Evolutionary conservation across 2,113 vertebrate genomes (phyloP).

Genomic region (Notarius quadriscutis): DNA sequence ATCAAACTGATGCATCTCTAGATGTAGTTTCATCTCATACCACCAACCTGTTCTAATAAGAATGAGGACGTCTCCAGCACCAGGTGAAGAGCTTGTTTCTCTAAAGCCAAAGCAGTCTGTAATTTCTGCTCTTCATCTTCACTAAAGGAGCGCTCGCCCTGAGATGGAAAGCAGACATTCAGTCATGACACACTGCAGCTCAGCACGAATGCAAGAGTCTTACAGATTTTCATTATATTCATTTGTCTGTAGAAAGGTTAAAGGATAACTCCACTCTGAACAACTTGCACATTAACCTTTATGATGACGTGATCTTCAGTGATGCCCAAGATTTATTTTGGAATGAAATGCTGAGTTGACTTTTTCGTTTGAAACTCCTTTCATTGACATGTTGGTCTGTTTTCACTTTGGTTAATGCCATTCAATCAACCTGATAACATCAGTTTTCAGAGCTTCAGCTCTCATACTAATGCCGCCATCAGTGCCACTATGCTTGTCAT

Average conservation of each 20-base stretch:
- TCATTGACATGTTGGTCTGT: not conserved
- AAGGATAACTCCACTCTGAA: not conserved
- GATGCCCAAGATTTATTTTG: not conserved
- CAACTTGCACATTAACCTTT: not conserved
- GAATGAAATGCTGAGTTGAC: no score
- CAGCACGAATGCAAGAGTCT: not conserved
- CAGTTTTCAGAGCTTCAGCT: not conserved
- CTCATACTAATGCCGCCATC: not conserved
- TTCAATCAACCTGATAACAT: not conserved
- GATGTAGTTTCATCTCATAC: not conserved
- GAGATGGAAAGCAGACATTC: conserved; percentile 22
- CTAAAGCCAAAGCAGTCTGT: conserved; percentile 83
- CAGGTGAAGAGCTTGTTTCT: conserved; percentile 85
- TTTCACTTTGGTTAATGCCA: not conserved
- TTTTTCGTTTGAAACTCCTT: not conserved
- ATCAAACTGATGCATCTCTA: not conserved
- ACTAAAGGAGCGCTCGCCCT: conserved; percentile 89
- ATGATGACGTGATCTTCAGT: not conserved
- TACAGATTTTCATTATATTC: not conserved
- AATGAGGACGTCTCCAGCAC: conserved; percentile 79
- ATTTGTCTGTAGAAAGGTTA: not conserved
- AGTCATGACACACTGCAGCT: not conserved
- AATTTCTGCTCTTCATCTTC: conserved; percentile 95
- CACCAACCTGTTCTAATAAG: conserved; percentile 53
- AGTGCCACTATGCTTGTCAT: not conserved